Percentiles rank a stretch among this genome's conserved stretches.
phyloP scores from a whole-genome alignment of 2,113 vertebrate genomes.

The Mandrillus leucophaeus region DNA sequence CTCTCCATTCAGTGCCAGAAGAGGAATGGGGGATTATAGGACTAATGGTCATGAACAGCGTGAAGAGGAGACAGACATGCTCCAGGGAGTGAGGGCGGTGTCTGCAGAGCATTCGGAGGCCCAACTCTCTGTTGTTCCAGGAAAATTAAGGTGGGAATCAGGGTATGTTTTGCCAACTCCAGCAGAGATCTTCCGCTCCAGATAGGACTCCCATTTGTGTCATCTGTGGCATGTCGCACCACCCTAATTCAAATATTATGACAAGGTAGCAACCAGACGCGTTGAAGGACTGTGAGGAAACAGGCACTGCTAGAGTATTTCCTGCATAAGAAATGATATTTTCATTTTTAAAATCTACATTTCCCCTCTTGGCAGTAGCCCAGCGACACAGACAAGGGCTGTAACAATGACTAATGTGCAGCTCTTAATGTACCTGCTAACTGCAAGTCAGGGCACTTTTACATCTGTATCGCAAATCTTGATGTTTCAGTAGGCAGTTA shows the following conservation, averaged over 20 bases:
- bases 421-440: not conserved
- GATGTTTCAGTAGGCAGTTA: not conserved
- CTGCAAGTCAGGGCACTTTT: not conserved
- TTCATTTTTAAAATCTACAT: conserved; percentile 28
- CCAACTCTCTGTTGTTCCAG: not conserved
- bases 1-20: not conserved
- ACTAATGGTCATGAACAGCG: not conserved
- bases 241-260: not conserved
- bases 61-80: not conserved
- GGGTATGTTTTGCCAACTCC: not conserved
- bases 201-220: not conserved
- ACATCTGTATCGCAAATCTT: not conserved
- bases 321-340: conserved; percentile 14
- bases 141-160: not conserved
- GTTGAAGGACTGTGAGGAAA: not conserved
- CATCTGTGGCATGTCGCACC: not conserved
- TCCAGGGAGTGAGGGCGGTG: no score
- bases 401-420: not conserved
- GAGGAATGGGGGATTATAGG: not conserved
- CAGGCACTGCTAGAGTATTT: not conserved
- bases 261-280: not conserved
- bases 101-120: not conserved
- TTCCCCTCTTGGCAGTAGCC: not conserved
- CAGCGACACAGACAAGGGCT: not conserved
- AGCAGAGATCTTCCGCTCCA: not conserved